phyloP scores from a whole-genome alignment of 2,113 vertebrate genomes.

The Poecilia latipinna region DNA sequence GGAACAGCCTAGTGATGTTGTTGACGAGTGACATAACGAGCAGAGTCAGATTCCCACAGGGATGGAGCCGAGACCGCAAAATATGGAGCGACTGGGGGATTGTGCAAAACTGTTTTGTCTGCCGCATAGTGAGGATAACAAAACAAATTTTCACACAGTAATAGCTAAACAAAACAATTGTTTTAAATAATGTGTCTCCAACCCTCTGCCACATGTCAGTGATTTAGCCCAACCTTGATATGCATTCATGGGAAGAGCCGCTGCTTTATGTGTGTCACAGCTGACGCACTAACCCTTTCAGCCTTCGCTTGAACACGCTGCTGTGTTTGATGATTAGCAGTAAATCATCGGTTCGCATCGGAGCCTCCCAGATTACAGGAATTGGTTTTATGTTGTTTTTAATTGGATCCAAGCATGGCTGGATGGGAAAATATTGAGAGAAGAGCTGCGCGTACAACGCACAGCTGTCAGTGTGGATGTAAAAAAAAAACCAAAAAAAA shows the following conservation, averaged over 20 bases:
- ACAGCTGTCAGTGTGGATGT: constrained; percentile 19
- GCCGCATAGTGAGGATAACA: constrained; percentile 31
- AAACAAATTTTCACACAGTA: constrained; percentile 18
- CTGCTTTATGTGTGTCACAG: constrained; percentile 14
- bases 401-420: constrained; percentile 60
- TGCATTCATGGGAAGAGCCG: constrained; percentile 41
- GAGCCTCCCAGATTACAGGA: constrained; percentile 51
- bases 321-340: constrained; percentile 57
- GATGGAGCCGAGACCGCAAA: constrained; percentile 41
- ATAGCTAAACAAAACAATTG: constrained; percentile 58
- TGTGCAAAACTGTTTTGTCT: constrained; percentile 60
- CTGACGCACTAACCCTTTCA: neutral
- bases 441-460: constrained; percentile 20
- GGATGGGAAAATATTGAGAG: constrained; percentile 42
- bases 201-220: constrained; percentile 42
- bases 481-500: constrained; percentile 8
- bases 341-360: constrained; percentile 59
- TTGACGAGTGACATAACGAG: constrained; percentile 39
- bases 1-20: constrained; percentile 25
- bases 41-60: constrained; percentile 45
- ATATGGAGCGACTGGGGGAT: constrained; percentile 46
- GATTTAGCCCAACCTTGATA: constrained; percentile 38
- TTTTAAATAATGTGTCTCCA: constrained; percentile 35
- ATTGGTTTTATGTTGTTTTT: constrained; percentile 56
- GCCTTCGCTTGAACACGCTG: neutral